Evolutionary conservation across 2,797 vertebrate genomes (phyloP), one percentile per base, ranked within the genome.

Genomic region (Hippoglossus hippoglossus): DNA sequence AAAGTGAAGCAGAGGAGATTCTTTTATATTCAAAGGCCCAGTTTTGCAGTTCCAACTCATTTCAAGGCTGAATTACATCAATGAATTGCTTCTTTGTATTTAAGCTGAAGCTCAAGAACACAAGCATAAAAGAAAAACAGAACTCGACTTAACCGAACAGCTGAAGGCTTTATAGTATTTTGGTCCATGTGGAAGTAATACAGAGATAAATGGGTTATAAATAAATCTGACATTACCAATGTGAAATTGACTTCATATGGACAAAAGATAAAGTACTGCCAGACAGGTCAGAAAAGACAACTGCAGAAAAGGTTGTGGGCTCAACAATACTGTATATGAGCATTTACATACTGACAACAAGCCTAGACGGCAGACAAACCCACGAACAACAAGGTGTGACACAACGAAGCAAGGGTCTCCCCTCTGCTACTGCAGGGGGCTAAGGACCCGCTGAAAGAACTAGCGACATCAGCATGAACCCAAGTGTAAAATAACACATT

Each of bases 291-390:
- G n/a, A 46, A 25, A 60, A 47, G 63, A 63, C 57, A 28, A 3
- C 54, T 71, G 71, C 73, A 66, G 39, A 61, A 63, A 76, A 76
- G 64, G 62, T 61, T 83, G 12, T 77, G 21, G 58, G 39, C 73
- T 73, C 65, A 44, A 81, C 50, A 18, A 63, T 79, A 18, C 21
- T 25, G 22, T 60, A 88, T 79, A 73, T 50, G 3, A 73, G 74
- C 74, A 91, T 93, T 92, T 91, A 89, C 92, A 93, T 93, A 94
- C 92, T 86, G 89, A 90, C 89, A 94, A 90, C 90, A 90, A 92
- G 90, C 90, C 90, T 87, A 89, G 91, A 91, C 86, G 76, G 89
- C 90, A 90, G 91, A 91, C 86, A 85, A 83, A 81, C 81, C 76
- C 71, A 67, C 83, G 83, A 59, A 90, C 92, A 85, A 91, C 91